Conservation (phyloP, 1,140 invertebrate genomes). For the Lordiphosa clarofinis region DNA sequence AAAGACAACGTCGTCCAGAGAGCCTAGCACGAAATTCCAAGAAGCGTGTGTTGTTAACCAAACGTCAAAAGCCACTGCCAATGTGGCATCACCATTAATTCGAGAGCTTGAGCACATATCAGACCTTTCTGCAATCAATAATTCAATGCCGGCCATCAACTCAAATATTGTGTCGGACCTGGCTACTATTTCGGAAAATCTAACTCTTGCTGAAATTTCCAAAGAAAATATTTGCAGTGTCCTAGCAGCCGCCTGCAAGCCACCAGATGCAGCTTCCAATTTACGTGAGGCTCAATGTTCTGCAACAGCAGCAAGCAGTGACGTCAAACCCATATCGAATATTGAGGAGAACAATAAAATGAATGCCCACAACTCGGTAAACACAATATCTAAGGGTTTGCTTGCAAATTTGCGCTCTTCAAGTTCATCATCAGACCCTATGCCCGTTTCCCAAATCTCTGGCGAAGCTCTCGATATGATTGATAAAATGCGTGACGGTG, state of each 20-base stretch:
- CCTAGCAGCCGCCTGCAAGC: constrained; percentile 7
- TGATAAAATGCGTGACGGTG: constrained; percentile 84
- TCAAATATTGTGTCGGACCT: constrained; percentile 82
- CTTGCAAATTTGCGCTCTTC: constrained; percentile 56
- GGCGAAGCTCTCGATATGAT: constrained; percentile 83
- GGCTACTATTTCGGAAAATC: constrained; percentile 90
- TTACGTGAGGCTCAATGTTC: constrained; percentile 5
- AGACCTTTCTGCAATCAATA: constrained; percentile 85
- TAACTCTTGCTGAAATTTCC: constrained; percentile 83
- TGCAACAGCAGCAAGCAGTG: constrained; percentile 1
- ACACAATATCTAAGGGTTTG: constrained; percentile 66
- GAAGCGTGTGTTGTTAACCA: constrained; percentile 47
- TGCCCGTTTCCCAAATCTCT: constrained; percentile 57
- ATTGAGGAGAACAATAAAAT: constrained; percentile 79
- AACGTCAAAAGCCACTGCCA: constrained; percentile 57
- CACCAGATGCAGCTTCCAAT: constrained; percentile 12
- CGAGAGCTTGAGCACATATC: constrained; percentile 82
- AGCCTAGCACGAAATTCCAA: constrained; percentile 43
- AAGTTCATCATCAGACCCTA: constrained; percentile 23
- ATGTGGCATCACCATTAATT: constrained; percentile 63
- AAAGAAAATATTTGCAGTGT: constrained; percentile 39
- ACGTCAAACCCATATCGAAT: constrained; percentile 53
- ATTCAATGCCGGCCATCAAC: constrained; percentile 81
- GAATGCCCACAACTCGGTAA: constrained; percentile 74
- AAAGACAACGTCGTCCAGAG: constrained; percentile 20